Evolutionary conservation across 2,113 vertebrate species (phyloP).

Genomic region (Sturnira hondurensis): DNA sequence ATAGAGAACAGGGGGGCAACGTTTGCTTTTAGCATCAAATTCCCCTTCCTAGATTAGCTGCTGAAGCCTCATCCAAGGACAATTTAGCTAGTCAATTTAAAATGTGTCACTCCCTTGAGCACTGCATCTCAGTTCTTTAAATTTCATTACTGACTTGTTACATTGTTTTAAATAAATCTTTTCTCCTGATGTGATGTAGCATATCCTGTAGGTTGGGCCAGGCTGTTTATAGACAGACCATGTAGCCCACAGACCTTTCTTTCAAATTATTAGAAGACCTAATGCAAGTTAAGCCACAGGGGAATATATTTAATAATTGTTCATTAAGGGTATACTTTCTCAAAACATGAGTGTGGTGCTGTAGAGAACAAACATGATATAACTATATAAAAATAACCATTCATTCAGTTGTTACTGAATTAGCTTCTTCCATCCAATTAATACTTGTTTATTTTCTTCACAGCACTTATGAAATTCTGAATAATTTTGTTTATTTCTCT

Average conservation of each 20-base stretch:
- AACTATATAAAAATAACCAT: neutral
- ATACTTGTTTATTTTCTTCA: neutral
- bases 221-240: neutral
- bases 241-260: neutral
- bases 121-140: neutral
- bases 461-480: neutral
- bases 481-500: neutral
- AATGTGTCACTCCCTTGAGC: constrained; percentile 24
- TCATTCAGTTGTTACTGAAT: neutral
- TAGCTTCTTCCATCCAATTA: neutral
- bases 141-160: constrained; percentile 50
- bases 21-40: constrained; percentile 74
- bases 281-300: neutral
- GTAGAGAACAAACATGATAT: neutral
- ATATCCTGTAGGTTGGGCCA: neutral
- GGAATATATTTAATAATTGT: neutral
- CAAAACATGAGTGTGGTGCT: neutral
- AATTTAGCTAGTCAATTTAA: neutral
- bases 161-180: constrained; percentile 5
- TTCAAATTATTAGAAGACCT: neutral
- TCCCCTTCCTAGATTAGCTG: constrained; percentile 42
- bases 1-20: too few relatives aligned
- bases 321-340: neutral
- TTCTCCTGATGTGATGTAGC: neutral
- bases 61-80: constrained; percentile 34